phyloP scores from a whole-genome alignment of 2,113 vertebrate genomes.

The Myrmecobius fasciatus region DNA sequence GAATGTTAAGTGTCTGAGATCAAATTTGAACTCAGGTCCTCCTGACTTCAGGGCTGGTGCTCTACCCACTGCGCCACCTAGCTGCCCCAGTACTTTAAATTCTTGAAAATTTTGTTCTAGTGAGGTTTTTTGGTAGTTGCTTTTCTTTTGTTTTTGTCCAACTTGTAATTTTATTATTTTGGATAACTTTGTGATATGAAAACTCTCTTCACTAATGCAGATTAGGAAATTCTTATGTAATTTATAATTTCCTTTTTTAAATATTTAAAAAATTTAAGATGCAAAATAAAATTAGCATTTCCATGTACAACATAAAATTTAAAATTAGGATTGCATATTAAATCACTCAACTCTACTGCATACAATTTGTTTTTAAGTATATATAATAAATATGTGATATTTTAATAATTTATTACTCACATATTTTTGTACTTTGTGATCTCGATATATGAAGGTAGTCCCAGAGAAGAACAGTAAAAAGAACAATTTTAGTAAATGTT shows the following conservation, averaged over 20 bases:
- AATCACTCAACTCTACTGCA: background rate
- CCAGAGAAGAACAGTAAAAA: background rate
- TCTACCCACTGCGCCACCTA: no score
- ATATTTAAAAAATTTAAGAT: background rate
- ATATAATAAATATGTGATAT: background rate
- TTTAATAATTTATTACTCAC: background rate
- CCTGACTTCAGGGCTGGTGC: no score
- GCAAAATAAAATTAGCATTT: background rate
- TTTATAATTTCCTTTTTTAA: background rate
- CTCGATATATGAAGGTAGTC: background rate
- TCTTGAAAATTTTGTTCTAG: background rate
- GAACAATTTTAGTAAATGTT: background rate
- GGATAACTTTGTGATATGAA: background rate
- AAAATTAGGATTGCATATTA: background rate
- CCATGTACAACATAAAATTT: background rate
- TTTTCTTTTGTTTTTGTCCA: background rate
- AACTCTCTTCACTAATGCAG: background rate
- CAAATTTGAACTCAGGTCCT: no score
- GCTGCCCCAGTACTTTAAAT: background rate
- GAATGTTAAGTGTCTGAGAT: no score
- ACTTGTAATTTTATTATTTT: background rate
- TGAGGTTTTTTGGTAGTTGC: background rate
- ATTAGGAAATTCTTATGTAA: background rate
- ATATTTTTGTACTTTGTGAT: background rate
- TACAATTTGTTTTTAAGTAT: background rate